Base-by-base conservation (phyloP, 2,888 invertebrate genomes). In the Octodonta nipae region DNA sequence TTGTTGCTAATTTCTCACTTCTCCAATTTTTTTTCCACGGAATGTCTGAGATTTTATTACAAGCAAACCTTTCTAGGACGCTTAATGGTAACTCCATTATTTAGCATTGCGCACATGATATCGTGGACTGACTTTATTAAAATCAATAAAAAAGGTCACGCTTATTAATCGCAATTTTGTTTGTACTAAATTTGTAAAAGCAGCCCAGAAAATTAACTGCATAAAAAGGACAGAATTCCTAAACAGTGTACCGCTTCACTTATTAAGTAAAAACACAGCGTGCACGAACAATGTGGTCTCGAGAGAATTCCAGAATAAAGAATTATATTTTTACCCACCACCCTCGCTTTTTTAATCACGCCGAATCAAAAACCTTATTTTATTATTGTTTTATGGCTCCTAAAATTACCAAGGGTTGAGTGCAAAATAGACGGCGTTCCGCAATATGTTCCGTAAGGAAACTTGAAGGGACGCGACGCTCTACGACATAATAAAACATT, bases 271-370 rank as follows among this genome's bases (percentile, higher is more conserved):
- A 43, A 41, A 30, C 32, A 33, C 29, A 38, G 40, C 38, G 39
- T 29, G 36, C 32, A 32, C 36, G 34, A 37, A 41, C 38, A 40
- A 40, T 41, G 38, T 35, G 28, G 16, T 36, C 43, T 35, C 39
- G 15, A 32, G 54, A 55, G 55, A 53, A 43, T 33, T 28, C 40
- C 43, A 42, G 51, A 55, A 55, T 57, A 54, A 59, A 57, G 56
- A 58, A 60, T 60, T 58, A 58, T 56, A 13, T 20, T 45, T 52
- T 55, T 51, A 50, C 49, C 45, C 49, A 41, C 46, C 50, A 47
- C 50, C 47, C 50, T 44, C 49, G 47, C 49, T 50, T 54, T 60
- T 61, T 61, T 60, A 61, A 60, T 60, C 59, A 61, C 54, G 52
- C 54, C 56, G 50, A 58, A 58, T 58, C 57, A 56, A 55, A 56